Base-by-base conservation (phyloP, 1,140 invertebrate genomes). In the Zeugodacus cucurbitae region DNA sequence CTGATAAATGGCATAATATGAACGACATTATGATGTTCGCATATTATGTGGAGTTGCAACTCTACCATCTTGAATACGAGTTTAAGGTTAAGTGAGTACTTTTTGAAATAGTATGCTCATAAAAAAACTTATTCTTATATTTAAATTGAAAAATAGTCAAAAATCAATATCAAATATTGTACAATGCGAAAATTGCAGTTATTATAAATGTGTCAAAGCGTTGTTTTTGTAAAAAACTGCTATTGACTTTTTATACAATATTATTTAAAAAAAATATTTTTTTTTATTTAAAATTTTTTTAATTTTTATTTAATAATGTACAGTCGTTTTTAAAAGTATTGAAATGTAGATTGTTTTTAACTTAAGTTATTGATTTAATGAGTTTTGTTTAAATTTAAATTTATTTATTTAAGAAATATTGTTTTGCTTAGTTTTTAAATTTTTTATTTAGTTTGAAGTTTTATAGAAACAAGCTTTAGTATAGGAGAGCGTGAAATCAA, bases 21-120 rank as follows among this genome's bases (percentile, higher is more conserved):
- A 59, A 85, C 82, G 82, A 88, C 88, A 82, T 82, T 64, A 89
- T 88, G 88, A 87, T 70, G 82, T 86, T 87, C 64, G 86, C 88
- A 91, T 93, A 93, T 93, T 93, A 93, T 93, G 92, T 93, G 92
- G 92, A 93, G 92, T 93, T 93, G 92, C 92, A 93, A 93, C 91
- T 93, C 92, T 91, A 93, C 92, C 92, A 93, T 93, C 92, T 91
- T 91, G 90, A 92, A 89, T 90, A 90, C 90, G 90, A 91, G 90
- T 91, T 87, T 34, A 48, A 88, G 58, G 87, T 37, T 34, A 32
- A 82, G 59, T 88, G 70, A 44, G 26, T 32, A 11, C 11, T 54
- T 87, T 26, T 62, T 29, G 37, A 82, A 82, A 82, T 54, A 48
- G 41, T 48, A 82, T 44, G 70, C 70, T 41, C 37, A 7, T 78